Base-by-base conservation (phyloP, 2,797 vertebrate species). In the Tamandua tetradactyla region DNA sequence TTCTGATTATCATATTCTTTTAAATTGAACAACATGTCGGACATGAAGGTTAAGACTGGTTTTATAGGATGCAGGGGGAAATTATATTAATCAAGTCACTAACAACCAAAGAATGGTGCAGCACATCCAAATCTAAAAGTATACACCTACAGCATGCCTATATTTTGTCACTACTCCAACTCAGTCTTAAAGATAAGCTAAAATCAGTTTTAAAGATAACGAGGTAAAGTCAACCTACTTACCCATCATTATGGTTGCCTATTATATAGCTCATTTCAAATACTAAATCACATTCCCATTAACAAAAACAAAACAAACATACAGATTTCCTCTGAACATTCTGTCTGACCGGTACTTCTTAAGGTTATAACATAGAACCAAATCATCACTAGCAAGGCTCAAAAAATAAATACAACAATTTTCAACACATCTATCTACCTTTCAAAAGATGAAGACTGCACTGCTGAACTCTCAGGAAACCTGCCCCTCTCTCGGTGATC, bases 401-500 rank as follows among this genome's bases (percentile, higher is more conserved):
- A 74, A 1, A 49, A 0, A 82, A 15, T 42, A 85, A 86, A 85
- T 3, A 49, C 1, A 72, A 68, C 7, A 32, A 86, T 27, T 62
- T 87, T 71, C 18, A 79, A 71, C 7, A 6, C 17, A 62, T 55
- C 57, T 49, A 81, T 69, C 30, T 96, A 99, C 99, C 99, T 99
- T 95, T 99, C 99, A 95, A 99, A 99, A 9, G 99, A 98, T 0
- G 98, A 98, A 35, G 99, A 99, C 68, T 98, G 99, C 1, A 98
- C 97, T 8, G 98, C 96, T 22, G 98, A 97, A 59, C 98, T 96
- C 35, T 99, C 99, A 47, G 99, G 98, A 90, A 99, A 99, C 40
- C 99, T 98, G 7, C 98, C 98, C 80, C 99, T 98, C 71, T 99
- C 99, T 92, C 99, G 97, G 75, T 99, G 98, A 97, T 98, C 99